Evolutionary conservation across 2,888 invertebrate genomes (phyloP), one percentile per base, ranked within the genome.

Genomic region (Drepanosiphum platanoidis): DNA sequence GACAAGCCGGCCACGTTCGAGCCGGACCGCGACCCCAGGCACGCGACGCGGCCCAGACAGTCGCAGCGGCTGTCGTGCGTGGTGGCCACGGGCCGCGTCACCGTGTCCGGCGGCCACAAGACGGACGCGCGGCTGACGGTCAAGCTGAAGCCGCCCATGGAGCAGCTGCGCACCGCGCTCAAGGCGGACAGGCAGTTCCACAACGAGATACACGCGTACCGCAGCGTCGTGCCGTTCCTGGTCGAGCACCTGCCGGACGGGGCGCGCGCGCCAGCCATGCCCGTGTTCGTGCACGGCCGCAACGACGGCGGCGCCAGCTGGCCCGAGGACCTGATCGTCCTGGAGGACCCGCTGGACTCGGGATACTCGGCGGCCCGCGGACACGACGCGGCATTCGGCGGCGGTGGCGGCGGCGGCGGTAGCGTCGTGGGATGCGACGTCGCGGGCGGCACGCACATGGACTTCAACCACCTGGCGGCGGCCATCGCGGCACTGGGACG

Each of bases 401-500:
- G 32, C 52, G 8, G n/a, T n/a, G n/a, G n/a, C n/a, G 52, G n/a
- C 7, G 30, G 39, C 61, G 15, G 71, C 8, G 2, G 7, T 9
- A 11, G 52, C 1, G 80, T 58, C 42, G 3, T 32, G 22, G n/a
- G 0, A 30, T 7, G 27, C 32, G 32, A 32, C 22, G 13, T n/a
- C 52, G 8, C n/a, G n/a, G n/a, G 15, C 2, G 0, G 52, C 58
- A 27, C 39, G 72, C 66, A 68, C 77, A 58, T 84, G 77, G 84
- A 84, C 84, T 84, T 70, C 84, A 3, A 9, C 2, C 75, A 84
- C 34, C 36, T 84, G 52, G 68, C 68, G 36, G 84, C 68, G 52
- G 84, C 84, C 77, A 68, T 84, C 34, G 66, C 77, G 30, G 75
- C 84, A 30, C 84, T 84, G 52, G 84, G 75, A 27, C 84, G 84